Evolutionary conservation across 2,113 vertebrate genomes (phyloP).

Genomic region (Daphoenositta chrysoptera): DNA sequence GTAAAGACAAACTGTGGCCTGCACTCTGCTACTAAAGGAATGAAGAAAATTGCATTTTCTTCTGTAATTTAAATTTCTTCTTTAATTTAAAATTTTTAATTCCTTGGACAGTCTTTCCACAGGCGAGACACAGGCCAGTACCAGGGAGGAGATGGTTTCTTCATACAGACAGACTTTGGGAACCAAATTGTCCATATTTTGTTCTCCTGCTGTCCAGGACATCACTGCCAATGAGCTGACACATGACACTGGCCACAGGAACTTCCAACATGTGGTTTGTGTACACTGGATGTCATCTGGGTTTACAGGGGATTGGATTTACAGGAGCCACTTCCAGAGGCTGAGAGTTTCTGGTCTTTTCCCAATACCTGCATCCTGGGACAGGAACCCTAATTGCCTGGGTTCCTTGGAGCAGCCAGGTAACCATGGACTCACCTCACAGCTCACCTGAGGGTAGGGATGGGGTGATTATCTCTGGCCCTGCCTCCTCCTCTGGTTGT

Average conservation of each 20-base stretch:
- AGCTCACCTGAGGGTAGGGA: neutral
- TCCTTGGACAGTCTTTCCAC: neutral
- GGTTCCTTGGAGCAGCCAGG: neutral
- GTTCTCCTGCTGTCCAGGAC: neutral
- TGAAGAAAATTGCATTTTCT: neutral
- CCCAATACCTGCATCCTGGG: neutral
- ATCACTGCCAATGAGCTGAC: neutral
- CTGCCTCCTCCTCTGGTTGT: neutral
- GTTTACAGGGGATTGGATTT: neutral
- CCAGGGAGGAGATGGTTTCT: neutral
- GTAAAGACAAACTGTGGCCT: neutral
- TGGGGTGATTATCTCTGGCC: neutral
- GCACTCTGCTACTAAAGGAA: neutral
- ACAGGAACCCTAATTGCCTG: neutral
- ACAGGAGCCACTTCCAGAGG: neutral
- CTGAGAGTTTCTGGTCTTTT: neutral
- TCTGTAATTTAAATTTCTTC: neutral
- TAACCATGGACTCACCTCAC: neutral
- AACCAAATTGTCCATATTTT: neutral
- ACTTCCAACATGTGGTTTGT: neutral
- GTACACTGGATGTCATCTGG: neutral
- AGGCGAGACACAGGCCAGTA: neutral
- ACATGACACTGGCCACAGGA: neutral
- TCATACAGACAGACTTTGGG: neutral
- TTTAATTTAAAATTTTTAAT: neutral